Conservation (phyloP, 2,888 invertebrate genomes). For the Agonopterix subpropinquella region DNA sequence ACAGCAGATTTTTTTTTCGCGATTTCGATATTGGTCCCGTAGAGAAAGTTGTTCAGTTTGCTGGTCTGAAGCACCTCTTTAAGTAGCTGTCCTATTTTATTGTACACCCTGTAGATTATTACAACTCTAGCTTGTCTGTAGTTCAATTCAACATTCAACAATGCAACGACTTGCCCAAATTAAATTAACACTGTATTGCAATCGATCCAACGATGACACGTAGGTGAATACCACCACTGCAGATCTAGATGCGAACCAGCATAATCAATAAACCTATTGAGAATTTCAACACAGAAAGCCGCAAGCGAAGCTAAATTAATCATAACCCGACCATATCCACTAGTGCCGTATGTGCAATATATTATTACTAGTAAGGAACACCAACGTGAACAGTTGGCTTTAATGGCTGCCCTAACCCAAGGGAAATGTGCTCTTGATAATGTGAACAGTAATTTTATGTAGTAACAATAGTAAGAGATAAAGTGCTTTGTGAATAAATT, state of each 20-base stretch:
- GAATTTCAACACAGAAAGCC: conserved; percentile 27
- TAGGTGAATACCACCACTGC: no score
- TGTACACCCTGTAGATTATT: no score
- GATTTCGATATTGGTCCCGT: no score
- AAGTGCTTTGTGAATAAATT: conserved; percentile 8
- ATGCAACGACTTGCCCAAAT: no score
- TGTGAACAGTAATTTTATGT: conserved; percentile 64
- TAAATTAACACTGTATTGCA: no score
- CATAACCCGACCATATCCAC: conserved; percentile 35
- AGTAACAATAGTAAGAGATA: conserved; percentile 50
- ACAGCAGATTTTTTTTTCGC: no score
- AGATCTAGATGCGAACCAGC: conserved; percentile 9
- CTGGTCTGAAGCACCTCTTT: no score
- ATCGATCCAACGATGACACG: no score
- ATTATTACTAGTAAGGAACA: conserved; percentile 43
- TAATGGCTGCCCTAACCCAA: conserved; percentile 62
- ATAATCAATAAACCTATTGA: conserved; percentile 27
- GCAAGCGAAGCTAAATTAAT: conserved; percentile 35
- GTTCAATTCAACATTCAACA: no score
- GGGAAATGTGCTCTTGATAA: conserved; percentile 66
- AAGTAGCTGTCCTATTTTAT: no score
- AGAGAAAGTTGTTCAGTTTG: no score
- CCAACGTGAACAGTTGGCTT: conserved; percentile 63
- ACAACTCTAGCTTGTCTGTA: no score
- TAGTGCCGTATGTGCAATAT: conserved; percentile 37